Evolutionary conservation across 2,797 vertebrate genomes (phyloP), one percentile per base, ranked within the genome.

Genomic region (Graptemys geographica): DNA sequence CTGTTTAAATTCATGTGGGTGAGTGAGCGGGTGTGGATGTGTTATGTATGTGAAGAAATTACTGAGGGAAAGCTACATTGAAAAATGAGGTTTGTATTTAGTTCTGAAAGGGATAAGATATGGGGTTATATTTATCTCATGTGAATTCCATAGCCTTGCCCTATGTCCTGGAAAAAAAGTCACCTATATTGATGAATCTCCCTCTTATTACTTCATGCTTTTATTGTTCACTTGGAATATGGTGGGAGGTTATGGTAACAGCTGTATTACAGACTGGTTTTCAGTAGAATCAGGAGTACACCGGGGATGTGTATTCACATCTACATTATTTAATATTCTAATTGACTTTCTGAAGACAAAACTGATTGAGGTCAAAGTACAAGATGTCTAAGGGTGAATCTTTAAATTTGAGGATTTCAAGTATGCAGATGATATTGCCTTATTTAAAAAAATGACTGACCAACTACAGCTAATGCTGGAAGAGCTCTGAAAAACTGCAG

Each of bases 81-180:
- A 82, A 49, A 89, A 86, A 81, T 4, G 2, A 69, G 33, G 4
- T 5, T 94, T 49, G 25, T 79, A 28, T 52, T 84, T 90, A 86
- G 37, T 76, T 74, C 65, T 80, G 9, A 47, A 90, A 86, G 81
- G 19, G 37, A n/a, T 51, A 72, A 83, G 90, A 87, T 83, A 62
- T 27, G 88, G 31, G 74, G 78, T 16, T 81, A 37, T 76, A 88
- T 86, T 86, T 86, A 47, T 5, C 47, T 91, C 86, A 21, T 86
- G 23, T 82, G 83, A 94, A 47, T 72, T 90, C 72, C 88, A 81
- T 6, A 28, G 0, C 1, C 53, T n/a, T 37, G 11, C 27, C 27
- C 78, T 62, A 89, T 11, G 23, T 96, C 85, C 86, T 84, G 81
- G 33, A 59, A 19, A 94, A 84, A 80, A 90, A 81, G 65, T 56